These are phyloP conservation scores for Meloidogyne floridensis DNA, from an alignment of 1,140 invertebrate species.

Conservation along the genomic window DNA sequence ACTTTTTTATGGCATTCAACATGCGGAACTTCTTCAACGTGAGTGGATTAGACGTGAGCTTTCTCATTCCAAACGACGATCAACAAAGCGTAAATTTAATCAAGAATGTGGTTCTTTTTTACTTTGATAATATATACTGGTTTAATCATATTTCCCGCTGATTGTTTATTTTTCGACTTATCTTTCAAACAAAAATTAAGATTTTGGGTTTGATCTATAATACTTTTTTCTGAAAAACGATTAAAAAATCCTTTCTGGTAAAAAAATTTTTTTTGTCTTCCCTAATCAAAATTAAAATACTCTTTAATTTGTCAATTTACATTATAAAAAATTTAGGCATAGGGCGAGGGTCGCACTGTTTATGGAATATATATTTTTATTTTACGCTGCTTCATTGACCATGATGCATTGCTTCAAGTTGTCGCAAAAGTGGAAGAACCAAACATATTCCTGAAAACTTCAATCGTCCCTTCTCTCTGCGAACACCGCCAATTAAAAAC, in stretches of 20 bases:
- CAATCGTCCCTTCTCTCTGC: constrained; percentile 69
- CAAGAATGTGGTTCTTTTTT: background rate
- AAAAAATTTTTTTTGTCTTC: no score
- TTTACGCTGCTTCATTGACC: constrained; percentile 73
- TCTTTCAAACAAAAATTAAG: no score
- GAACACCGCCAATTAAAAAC: constrained; percentile 71
- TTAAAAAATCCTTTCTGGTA: no score
- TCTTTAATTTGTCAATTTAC: no score
- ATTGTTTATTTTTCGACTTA: no score
- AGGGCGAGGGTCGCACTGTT: no score
- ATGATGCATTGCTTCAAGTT: constrained; percentile 58
- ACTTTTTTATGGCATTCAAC: constrained; percentile 19
- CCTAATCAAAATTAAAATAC: no score
- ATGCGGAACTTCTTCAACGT: background rate
- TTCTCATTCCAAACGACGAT: constrained; percentile 5
- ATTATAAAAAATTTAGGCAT: no score
- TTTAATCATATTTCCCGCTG: no score
- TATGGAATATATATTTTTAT: no score
- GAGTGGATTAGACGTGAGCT: constrained; percentile 13
- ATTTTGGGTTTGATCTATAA: no score
- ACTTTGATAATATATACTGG: background rate
- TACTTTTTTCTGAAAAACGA: no score
- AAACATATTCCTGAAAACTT: constrained; percentile 66
- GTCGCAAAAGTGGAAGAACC: constrained; percentile 70
- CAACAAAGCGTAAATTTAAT: constrained; percentile 8